Evolutionary conservation across 2,888 invertebrate species (phyloP).

Genomic region (Tridacna crocea): DNA sequence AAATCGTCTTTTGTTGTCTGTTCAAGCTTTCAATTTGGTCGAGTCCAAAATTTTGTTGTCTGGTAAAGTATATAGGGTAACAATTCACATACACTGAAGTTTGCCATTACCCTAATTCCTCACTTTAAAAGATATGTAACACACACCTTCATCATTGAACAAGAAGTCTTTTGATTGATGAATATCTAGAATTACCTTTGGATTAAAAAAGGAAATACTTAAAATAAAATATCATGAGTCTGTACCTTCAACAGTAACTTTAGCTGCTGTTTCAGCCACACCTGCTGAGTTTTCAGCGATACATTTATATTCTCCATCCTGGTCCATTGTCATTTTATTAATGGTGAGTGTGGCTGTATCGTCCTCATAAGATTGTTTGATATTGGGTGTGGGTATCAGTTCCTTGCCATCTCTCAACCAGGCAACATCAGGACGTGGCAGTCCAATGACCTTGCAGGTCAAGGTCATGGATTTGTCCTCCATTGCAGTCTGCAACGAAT

Average conservation of each 20-base stretch:
- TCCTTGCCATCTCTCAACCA: conserved; percentile 93
- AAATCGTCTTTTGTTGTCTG: too few relatives aligned
- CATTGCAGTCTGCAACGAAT: conserved; percentile 76
- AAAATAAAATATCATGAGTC: too few relatives aligned
- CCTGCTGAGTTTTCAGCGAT: conserved; percentile 95
- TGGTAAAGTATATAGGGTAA: too few relatives aligned
- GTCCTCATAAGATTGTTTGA: conserved; percentile 89
- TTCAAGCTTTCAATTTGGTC: too few relatives aligned
- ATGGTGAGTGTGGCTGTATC: conserved; percentile 78
- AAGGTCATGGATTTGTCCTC: conserved; percentile 84
- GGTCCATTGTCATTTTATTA: conserved; percentile 72
- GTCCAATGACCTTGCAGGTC: conserved; percentile 93
- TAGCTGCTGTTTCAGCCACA: conserved; percentile 88
- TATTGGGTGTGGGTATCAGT: conserved; percentile 87
- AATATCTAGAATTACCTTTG: too few relatives aligned
- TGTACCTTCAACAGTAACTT: conserved; percentile 94
- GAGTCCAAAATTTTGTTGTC: too few relatives aligned
- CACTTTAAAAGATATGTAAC: too few relatives aligned
- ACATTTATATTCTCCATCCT: conserved; percentile 95
- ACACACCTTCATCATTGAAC: too few relatives aligned
- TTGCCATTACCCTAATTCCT: too few relatives aligned
- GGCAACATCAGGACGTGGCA: conserved; percentile 94
- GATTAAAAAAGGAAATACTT: too few relatives aligned
- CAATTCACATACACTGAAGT: too few relatives aligned
- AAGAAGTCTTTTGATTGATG: too few relatives aligned